Conservation (phyloP, 2,113 vertebrate genomes). For the Danionella cerebrum region DNA sequence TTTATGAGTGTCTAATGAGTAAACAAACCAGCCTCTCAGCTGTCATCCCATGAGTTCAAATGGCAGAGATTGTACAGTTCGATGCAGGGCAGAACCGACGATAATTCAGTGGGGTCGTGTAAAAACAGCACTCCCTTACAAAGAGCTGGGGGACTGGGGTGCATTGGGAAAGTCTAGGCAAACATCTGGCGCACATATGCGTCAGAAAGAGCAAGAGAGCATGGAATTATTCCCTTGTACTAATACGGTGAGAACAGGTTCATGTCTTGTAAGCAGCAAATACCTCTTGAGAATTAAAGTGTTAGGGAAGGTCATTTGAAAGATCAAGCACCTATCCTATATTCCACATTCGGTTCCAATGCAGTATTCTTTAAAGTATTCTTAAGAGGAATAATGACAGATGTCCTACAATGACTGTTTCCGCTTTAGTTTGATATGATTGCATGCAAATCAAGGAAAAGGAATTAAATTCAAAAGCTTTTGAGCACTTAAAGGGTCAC, state of each 20-base stretch:
- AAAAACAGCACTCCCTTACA: constrained; percentile 11
- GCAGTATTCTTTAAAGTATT: neutral
- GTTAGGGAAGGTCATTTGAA: neutral
- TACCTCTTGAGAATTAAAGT: neutral
- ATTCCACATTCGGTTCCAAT: too few relatives aligned
- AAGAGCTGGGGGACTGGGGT: neutral
- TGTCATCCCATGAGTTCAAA: neutral
- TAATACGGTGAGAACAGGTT: constrained; percentile 30
- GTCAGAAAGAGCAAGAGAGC: neutral
- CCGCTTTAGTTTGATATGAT: constrained; percentile 43
- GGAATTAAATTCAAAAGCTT: constrained; percentile 35
- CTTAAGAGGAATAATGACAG: neutral
- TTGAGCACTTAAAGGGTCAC: too few relatives aligned
- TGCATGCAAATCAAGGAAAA: constrained; percentile 55
- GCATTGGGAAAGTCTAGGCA: constrained; percentile 27
- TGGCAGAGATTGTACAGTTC: neutral
- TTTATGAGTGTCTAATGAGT: neutral
- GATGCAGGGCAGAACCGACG: neutral
- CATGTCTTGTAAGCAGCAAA: constrained; percentile 12
- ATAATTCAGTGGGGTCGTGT: neutral
- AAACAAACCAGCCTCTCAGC: neutral
- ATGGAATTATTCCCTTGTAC: neutral
- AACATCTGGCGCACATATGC: constrained; percentile 37
- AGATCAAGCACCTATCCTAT: neutral
- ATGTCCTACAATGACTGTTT: neutral